phyloP scores from a whole-genome alignment of 2,113 vertebrate species.

The Calyptomena viridis region DNA sequence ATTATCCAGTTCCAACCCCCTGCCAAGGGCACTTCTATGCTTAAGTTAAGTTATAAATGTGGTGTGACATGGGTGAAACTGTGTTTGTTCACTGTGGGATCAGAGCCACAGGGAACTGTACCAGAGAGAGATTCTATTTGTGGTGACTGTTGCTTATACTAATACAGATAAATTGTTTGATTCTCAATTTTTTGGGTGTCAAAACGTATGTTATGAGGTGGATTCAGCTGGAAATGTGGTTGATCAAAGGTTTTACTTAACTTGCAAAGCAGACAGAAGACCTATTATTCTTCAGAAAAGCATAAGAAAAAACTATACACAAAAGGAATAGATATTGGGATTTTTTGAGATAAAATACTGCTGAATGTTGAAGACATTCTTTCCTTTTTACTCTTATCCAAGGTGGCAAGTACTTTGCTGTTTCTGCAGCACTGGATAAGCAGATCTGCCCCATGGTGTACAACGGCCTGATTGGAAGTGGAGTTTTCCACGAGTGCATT shows the following conservation, averaged over 20 bases:
- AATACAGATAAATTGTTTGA: not conserved
- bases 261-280: not conserved
- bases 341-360: not conserved
- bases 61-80: not conserved
- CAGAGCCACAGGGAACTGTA: not conserved
- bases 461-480: conserved; percentile 11
- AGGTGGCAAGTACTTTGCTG: conserved; percentile 41
- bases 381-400: not conserved
- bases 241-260: not conserved
- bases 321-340: not conserved
- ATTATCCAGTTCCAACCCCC: not conserved
- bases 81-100: not conserved
- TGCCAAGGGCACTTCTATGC: not conserved
- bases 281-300: not conserved
- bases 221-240: not conserved
- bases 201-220: not conserved
- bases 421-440: conserved; percentile 34
- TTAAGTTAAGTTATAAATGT: not conserved
- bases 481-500: conserved; percentile 54
- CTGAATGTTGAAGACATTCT: not conserved
- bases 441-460: conserved; percentile 20
- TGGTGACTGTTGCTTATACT: not conserved
- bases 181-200: not conserved
- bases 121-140: not conserved
- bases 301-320: not conserved